Conservation (phyloP, 2,888 invertebrate species). For the Lissonota sp. region DNA sequence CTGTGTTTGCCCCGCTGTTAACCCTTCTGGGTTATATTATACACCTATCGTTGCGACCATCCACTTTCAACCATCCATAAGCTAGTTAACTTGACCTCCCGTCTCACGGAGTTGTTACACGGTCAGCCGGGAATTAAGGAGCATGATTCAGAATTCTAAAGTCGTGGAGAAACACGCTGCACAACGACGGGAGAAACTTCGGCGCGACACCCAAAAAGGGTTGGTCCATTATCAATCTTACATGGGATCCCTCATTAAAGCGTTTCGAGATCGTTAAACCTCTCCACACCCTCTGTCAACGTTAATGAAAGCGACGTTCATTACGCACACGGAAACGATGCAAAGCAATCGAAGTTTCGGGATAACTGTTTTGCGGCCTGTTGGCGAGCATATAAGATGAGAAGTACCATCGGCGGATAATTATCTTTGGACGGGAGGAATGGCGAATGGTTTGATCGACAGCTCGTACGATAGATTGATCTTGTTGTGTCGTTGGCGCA, state of each 20-base stretch:
- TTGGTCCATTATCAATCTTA: no score
- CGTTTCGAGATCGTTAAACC: no score
- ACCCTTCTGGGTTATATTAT: not conserved
- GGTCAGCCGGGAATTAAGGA: conserved; percentile 41
- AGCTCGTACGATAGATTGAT: conserved; percentile 16
- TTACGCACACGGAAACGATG: no score
- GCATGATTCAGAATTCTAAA: conserved; percentile 17
- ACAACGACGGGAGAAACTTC: not conserved
- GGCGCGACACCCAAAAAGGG: no score
- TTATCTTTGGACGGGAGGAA: not conserved
- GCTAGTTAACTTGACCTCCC: conserved; percentile 56
- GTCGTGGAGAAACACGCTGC: not conserved
- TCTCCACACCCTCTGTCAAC: no score
- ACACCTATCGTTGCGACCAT: conserved; percentile 24
- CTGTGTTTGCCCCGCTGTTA: conserved; percentile 42
- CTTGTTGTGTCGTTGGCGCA: not conserved
- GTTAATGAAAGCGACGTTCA: no score
- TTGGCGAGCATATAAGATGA: not conserved
- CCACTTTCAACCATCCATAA: conserved; percentile 1
- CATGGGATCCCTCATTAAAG: no score
- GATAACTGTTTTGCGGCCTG: conserved; percentile 25
- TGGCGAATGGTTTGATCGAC: conserved; percentile 26
- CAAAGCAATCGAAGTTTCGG: conserved; percentile 27
- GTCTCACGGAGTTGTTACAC: conserved; percentile 20
- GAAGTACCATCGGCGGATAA: conserved; percentile 20